These are phyloP conservation scores for Hoplodrina ambigua DNA, from an alignment of 2,888 invertebrate genomes.

Conservation along the genomic window DNA sequence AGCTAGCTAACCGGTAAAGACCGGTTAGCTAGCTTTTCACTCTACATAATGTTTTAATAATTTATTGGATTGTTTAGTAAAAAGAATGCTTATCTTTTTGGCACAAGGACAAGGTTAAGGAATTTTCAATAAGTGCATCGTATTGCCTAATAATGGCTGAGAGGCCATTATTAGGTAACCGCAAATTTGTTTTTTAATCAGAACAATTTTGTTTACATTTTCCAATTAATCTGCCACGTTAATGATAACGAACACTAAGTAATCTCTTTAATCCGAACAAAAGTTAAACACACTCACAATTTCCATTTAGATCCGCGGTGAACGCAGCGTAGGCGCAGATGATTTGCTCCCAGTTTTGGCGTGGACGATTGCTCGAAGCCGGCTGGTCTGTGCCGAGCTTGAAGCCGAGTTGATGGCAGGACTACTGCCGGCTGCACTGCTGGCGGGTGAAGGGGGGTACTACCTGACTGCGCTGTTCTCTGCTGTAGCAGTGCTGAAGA, in stretches of 20 bases:
- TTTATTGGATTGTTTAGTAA: too few species aligned
- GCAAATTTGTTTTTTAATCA: not conserved
- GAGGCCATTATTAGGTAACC: too few species aligned
- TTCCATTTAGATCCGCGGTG: constrained; percentile 91
- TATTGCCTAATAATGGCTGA: too few species aligned
- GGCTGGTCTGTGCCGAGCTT: constrained; percentile 97
- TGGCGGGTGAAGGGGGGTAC: constrained; percentile 98
- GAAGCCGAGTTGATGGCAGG: constrained; percentile 99
- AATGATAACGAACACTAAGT: too few species aligned
- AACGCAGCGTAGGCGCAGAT: constrained; percentile 94
- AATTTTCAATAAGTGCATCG: too few species aligned
- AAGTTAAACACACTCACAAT: not conserved
- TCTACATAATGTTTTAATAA: too few species aligned
- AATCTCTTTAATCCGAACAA: not conserved
- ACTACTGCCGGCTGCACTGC: constrained; percentile 96
- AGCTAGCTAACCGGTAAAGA: too few species aligned
- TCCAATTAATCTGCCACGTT: too few species aligned
- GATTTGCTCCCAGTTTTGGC: constrained; percentile 98
- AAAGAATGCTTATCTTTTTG: too few species aligned
- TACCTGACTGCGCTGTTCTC: constrained; percentile 98
- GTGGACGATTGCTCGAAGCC: constrained; percentile 97
- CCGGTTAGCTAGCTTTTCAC: too few species aligned
- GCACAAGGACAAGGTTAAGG: too few species aligned
- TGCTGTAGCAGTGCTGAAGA: constrained; percentile 97
- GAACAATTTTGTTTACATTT: not conserved